These are phyloP conservation scores for Seriola aureovittata DNA, from an alignment of 2,113 vertebrate genomes.

Conservation along the genomic window DNA sequence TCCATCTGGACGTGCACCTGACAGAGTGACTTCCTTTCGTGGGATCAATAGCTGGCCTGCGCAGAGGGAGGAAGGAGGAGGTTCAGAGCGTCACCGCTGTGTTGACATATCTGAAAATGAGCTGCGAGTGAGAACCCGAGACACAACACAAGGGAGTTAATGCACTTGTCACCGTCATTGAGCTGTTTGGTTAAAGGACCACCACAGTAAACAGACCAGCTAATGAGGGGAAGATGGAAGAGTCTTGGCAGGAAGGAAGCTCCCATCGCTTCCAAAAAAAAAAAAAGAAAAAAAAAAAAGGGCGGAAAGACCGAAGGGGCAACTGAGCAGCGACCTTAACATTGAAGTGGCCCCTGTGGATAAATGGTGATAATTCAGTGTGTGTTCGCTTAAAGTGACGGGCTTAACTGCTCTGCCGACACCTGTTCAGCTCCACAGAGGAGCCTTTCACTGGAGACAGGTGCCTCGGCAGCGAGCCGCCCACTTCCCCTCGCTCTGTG, in stretches of 20 bases:
- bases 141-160: constrained; percentile 68
- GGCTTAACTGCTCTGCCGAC: constrained; percentile 78
- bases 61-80: constrained; percentile 39
- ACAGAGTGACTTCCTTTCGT: constrained; percentile 62
- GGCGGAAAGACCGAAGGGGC: constrained; percentile 46
- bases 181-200: constrained; percentile 71
- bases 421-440: constrained; percentile 84
- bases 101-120: constrained; percentile 75
- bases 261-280: constrained; percentile 11
- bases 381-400: constrained; percentile 55
- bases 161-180: constrained; percentile 64
- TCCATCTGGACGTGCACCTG: constrained; percentile 62
- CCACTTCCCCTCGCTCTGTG: constrained; percentile 35
- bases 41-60: constrained; percentile 67
- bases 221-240: constrained; percentile 53
- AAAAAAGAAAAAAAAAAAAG: neutral
- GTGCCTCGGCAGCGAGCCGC: constrained; percentile 68
- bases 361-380: constrained; percentile 70
- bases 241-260: constrained; percentile 74
- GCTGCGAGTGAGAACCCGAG: constrained; percentile 48
- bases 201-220: constrained; percentile 61
- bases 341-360: constrained; percentile 60
- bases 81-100: constrained; percentile 44
- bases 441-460: constrained; percentile 86
- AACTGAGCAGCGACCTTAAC: constrained; percentile 72